Percentiles rank a stretch among this genome's conserved stretches.
phyloP scores from a whole-genome alignment of 2,797 vertebrate genomes.

The Crax fasciolata region DNA sequence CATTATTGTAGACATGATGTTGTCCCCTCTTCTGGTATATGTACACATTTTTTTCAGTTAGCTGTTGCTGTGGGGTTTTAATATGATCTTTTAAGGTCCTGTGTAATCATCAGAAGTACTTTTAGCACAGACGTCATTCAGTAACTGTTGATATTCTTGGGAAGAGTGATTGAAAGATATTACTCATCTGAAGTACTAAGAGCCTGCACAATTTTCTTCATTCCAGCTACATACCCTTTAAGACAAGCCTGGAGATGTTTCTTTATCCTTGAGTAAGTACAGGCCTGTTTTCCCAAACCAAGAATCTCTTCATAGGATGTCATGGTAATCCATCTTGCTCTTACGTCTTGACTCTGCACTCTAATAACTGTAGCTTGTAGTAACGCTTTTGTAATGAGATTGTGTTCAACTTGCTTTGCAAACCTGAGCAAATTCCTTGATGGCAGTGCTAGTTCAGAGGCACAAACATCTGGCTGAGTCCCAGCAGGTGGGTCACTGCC shows the following conservation, averaged over 20 bases:
- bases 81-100: not conserved
- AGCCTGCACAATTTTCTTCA: not conserved
- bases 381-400: not conserved
- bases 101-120: not conserved
- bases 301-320: accelerated
- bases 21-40: not conserved
- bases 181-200: not conserved
- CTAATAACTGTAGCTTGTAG: not conserved
- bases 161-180: not conserved
- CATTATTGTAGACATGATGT: not conserved
- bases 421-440: constrained; percentile 8
- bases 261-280: not conserved
- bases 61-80: not conserved
- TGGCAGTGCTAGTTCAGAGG: constrained; percentile 11
- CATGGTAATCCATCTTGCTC: not conserved
- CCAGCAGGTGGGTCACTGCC: constrained; percentile 14
- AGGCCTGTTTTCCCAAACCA: not conserved
- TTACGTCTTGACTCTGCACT: not conserved
- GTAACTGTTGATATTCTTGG: not conserved
- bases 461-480: not conserved
- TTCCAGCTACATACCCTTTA: not conserved
- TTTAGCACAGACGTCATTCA: not conserved
- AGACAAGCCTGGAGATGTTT: not conserved
- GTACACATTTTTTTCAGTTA: not conserved
- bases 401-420: not conserved